These are phyloP conservation scores for Pseudochirops corinnae DNA, from an alignment of 2,797 vertebrate species.

Conservation along the genomic window DNA sequence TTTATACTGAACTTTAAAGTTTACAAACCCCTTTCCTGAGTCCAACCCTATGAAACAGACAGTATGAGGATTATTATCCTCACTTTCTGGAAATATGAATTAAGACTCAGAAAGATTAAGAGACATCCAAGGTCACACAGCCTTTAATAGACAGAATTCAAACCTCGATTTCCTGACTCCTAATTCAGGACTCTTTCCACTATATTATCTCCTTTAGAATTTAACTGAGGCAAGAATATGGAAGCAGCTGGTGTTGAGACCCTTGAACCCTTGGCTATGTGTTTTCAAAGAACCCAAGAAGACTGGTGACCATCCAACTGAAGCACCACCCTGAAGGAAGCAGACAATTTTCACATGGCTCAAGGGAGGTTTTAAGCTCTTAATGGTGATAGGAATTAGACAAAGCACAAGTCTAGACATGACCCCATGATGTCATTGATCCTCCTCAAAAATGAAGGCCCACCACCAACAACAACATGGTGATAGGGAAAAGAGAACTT, in stretches of 20 bases:
- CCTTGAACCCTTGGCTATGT: not conserved
- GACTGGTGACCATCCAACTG: not conserved
- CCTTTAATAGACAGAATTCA: not conserved
- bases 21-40: not conserved
- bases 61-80: not conserved
- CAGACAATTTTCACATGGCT: not conserved
- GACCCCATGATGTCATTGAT: not conserved
- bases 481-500: not conserved
- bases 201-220: not conserved
- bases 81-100: not conserved
- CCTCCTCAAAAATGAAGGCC: not conserved
- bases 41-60: not conserved
- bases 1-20: not conserved
- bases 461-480: not conserved
- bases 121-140: not conserved
- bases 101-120: not conserved
- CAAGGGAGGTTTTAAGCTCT: not conserved
- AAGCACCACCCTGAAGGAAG: not conserved
- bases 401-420: not conserved
- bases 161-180: not conserved
- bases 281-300: not conserved
- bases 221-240: not conserved
- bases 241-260: not conserved
- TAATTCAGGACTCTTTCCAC: not conserved
- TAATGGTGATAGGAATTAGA: not conserved